Evolutionary conservation across 2,113 vertebrate genomes (phyloP), one percentile per base, ranked within the genome.

Genomic region (Plectropomus leopardus): DNA sequence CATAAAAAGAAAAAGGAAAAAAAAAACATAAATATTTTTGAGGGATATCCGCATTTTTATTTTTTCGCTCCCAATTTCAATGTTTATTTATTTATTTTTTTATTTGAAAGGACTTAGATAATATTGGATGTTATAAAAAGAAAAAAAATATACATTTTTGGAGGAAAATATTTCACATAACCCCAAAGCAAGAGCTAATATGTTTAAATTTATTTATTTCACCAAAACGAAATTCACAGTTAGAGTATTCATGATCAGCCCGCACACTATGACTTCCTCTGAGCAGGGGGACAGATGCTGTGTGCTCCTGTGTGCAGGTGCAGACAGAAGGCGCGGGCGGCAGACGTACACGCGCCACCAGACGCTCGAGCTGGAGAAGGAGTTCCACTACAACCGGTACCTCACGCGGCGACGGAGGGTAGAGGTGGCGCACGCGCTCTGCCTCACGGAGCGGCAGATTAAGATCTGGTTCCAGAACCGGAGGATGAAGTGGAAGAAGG

Each of bases 381-480:
- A 97, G 86, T 97, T 98, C 30, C 97, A 97, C 91, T 98, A 95
- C 93, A 98, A 97, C 78, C 96, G 96, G 71, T 98, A 98, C 95
- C 95, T 98, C 92, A 98, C 97, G 8, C 88, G 97, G 71, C 91
- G 96, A 60, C 92, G 97, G 51, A 79, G 97, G 60, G 95, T 98
- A 59, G 97, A 98, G 92, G 96, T 98, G 57, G 96, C 97, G 3
- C 97, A 96, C 69, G 92, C 96, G 53, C 94, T 98, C 3, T 96
- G 96, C 84, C 94, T 98, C 77, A 97, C 95, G 0, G 97, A 98
- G 84, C 87, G 96, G 8, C 97, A 98, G 92, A 96, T 98, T 83
- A 97, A 98, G 89, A 97, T 97, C 80, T 98, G 97, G 97, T 97
- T 97, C 90, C 97, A 97, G 93, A 97, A 97, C 91, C 95, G 96